Conservation (phyloP, 2,113 vertebrate species). For the Aegotheles bennettii region DNA sequence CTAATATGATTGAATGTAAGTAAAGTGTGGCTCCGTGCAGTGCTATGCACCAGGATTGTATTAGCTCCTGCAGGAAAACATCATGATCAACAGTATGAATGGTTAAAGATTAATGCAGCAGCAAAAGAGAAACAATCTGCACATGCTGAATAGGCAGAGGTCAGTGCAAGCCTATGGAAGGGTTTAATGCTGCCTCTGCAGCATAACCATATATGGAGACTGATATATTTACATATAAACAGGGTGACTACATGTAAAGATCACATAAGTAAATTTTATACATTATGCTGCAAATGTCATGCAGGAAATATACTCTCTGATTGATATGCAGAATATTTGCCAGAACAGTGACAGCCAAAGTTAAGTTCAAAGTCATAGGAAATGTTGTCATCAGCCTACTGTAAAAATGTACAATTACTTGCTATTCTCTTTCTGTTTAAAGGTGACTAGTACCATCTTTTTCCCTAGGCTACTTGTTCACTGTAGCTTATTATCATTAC, state of each 20-base stretch:
- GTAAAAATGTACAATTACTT: constrained; percentile 75
- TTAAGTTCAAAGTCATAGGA: constrained; percentile 77
- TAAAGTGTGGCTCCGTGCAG: not conserved
- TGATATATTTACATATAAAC: constrained; percentile 57
- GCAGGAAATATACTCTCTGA: constrained; percentile 64
- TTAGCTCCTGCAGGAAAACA: not conserved
- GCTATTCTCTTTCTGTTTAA: constrained; percentile 70
- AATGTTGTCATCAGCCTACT: constrained; percentile 70
- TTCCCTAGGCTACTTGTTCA: constrained; percentile 76
- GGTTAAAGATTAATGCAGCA: not conserved
- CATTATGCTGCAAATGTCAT: constrained; percentile 50
- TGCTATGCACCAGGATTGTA: not conserved
- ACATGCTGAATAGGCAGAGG: not conserved
- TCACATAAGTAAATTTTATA: constrained; percentile 66
- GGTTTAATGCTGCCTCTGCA: not conserved
- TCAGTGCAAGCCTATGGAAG: not conserved
- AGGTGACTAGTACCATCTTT: constrained; percentile 71
- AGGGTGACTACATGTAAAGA: constrained; percentile 43
- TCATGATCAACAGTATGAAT: not conserved
- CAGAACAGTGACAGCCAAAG: constrained; percentile 67
- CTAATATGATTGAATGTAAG: not conserved
- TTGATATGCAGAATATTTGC: constrained; percentile 69
- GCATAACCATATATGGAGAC: not conserved
- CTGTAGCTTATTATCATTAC: constrained; percentile 72
- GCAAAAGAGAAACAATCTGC: not conserved